Percentiles rank a stretch among this genome's conserved stretches.
Evolutionary conservation across 1,140 invertebrate genomes (phyloP).

Genomic region (Tribolium madens): DNA sequence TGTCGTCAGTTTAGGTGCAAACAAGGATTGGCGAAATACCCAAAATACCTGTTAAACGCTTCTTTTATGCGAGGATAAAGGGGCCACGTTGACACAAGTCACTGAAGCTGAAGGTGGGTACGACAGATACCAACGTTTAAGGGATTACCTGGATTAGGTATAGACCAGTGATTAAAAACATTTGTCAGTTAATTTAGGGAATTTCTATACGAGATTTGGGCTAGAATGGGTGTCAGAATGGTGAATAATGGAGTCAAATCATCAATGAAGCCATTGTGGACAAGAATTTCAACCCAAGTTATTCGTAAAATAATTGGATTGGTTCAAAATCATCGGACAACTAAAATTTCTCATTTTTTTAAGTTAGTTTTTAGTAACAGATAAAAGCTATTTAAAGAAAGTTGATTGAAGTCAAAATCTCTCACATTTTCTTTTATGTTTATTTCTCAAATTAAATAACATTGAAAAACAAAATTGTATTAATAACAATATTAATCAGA

Average conservation of each 20-base stretch:
- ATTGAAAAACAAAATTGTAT: no score
- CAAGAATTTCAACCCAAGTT: not conserved
- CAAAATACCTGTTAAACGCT: conserved; percentile 60
- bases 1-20: conserved; percentile 51
- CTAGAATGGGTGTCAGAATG: conserved; percentile 52
- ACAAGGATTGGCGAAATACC: conserved; percentile 55
- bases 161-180: conserved; percentile 59
- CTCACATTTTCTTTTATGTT: no score
- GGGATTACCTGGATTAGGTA: conserved; percentile 57
- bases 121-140: conserved; percentile 55
- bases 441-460: no score
- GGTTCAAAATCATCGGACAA: no score
- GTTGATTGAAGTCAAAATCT: no score
- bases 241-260: conserved; percentile 53
- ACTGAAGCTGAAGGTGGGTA: conserved; percentile 42
- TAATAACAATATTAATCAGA: no score
- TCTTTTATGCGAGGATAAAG: conserved; percentile 56
- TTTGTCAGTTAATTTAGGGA: conserved; percentile 60
- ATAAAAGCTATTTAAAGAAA: no score
- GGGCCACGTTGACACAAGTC: conserved; percentile 54
- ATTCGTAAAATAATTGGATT: no score
- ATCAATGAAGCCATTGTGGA: conserved; percentile 46
- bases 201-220: conserved; percentile 48
- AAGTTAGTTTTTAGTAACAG: no score
- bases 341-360: no score